Conservation (phyloP, 2,888 invertebrate species). For the Cheilosia soror region DNA sequence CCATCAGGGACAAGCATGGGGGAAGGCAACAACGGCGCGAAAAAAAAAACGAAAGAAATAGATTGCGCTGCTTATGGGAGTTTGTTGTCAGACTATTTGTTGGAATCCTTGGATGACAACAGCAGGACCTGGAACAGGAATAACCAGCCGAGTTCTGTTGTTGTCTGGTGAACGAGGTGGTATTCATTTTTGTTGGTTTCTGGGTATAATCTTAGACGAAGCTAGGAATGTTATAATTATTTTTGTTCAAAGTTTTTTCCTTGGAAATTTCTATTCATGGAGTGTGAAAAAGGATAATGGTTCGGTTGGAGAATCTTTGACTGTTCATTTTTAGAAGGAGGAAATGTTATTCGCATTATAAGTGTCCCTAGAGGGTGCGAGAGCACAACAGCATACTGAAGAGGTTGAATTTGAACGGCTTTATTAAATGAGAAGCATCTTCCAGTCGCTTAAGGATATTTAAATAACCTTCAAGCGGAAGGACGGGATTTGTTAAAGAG, state of each 20-base stretch:
- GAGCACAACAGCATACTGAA: background rate
- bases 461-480: background rate
- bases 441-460: constrained; percentile 12
- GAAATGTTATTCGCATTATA: constrained; percentile 33
- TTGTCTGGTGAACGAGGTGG: constrained; percentile 6
- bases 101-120: constrained; percentile 26
- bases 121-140: constrained; percentile 10
- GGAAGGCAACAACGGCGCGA: background rate
- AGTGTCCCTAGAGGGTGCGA: background rate
- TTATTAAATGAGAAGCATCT: constrained; percentile 21
- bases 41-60: constrained; percentile 15
- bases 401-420: background rate
- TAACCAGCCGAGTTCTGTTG: constrained; percentile 13
- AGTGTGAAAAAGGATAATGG: constrained; percentile 51
- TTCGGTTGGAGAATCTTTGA: constrained; percentile 34
- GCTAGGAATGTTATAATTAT: constrained; percentile 40
- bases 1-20: constrained; percentile 3
- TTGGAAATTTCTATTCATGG: constrained; percentile 35
- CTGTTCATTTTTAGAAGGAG: constrained; percentile 22
- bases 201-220: constrained; percentile 1
- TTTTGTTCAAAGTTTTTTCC: background rate
- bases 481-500: background rate
- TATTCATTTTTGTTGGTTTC: background rate
- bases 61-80: constrained; percentile 34
- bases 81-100: constrained; percentile 34